Percentiles rank a stretch among this genome's conserved stretches.
Conservation (phyloP, 2,797 vertebrate species). For the Ara ararauna region DNA sequence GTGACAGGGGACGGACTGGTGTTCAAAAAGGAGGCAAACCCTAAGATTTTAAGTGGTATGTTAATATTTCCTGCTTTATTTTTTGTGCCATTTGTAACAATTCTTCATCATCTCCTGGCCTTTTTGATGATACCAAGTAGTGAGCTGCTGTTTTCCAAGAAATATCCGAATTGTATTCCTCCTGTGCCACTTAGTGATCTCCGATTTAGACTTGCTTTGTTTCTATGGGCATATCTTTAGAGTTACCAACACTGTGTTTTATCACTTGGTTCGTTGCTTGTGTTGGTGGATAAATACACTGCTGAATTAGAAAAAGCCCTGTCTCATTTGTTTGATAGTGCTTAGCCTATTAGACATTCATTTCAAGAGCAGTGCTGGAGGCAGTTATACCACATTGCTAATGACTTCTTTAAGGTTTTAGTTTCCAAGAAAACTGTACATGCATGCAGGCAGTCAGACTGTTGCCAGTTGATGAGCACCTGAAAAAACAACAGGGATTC, state of each 20-base stretch:
- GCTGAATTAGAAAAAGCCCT: neutral
- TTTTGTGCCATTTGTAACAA: neutral
- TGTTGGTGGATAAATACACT: neutral
- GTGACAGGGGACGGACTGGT: neutral
- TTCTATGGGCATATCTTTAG: neutral
- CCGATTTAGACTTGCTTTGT: neutral
- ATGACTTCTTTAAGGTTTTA: neutral
- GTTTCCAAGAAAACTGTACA: neutral
- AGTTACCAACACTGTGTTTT: neutral
- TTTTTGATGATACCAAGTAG: neutral
- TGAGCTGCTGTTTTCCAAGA: neutral
- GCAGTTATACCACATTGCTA: neutral
- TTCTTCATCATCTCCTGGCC: neutral
- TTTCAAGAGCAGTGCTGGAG: neutral
- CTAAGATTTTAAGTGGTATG: neutral
- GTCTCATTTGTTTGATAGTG: neutral
- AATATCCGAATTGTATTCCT: neutral
- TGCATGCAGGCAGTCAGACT: neutral
- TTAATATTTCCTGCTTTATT: neutral
- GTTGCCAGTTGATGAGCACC: neutral
- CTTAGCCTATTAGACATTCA: neutral
- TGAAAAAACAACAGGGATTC: neutral
- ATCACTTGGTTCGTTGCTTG: neutral
- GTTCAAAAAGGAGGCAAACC: neutral
- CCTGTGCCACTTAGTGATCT: fast-evolving